A percentile compares a stretch with the other conserved stretches of the same genome.
Evolutionary conservation across 2,113 vertebrate genomes (phyloP).

Genomic region (Glaucidium brasilianum): DNA sequence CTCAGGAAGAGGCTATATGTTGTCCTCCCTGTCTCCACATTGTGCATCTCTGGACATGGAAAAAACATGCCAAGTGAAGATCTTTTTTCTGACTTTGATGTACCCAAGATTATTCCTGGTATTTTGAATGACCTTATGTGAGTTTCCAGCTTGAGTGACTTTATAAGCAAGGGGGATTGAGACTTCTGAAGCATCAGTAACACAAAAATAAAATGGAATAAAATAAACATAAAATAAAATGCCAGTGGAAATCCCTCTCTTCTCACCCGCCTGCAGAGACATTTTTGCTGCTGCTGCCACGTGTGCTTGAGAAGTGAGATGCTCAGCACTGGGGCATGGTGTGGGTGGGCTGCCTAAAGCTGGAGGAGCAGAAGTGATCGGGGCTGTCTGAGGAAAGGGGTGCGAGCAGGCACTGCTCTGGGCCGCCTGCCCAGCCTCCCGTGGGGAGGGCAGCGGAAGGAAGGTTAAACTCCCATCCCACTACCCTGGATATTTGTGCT

Average conservation of each 20-base stretch:
- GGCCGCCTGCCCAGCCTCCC: fast-evolving
- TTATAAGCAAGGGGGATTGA: background rate
- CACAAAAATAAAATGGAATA: background rate
- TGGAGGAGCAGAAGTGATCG: background rate
- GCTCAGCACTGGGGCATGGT: background rate
- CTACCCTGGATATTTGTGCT: background rate
- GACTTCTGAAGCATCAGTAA: background rate
- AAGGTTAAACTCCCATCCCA: background rate
- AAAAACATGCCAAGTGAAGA: background rate
- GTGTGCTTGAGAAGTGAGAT: background rate
- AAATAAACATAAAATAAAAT: background rate
- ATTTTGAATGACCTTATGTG: background rate
- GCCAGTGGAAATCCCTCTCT: background rate
- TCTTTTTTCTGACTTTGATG: background rate
- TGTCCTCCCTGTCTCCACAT: background rate
- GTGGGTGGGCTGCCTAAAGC: background rate
- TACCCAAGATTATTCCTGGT: background rate
- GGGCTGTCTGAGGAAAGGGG: background rate
- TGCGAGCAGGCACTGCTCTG: background rate
- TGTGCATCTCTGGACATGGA: background rate
- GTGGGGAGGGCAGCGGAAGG: background rate
- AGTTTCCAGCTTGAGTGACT: background rate
- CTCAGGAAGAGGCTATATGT: background rate
- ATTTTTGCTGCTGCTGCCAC: background rate
- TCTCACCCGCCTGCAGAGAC: background rate